Evolutionary conservation across 2,888 invertebrate species (phyloP).

Genomic region (Stenurella melanura): DNA sequence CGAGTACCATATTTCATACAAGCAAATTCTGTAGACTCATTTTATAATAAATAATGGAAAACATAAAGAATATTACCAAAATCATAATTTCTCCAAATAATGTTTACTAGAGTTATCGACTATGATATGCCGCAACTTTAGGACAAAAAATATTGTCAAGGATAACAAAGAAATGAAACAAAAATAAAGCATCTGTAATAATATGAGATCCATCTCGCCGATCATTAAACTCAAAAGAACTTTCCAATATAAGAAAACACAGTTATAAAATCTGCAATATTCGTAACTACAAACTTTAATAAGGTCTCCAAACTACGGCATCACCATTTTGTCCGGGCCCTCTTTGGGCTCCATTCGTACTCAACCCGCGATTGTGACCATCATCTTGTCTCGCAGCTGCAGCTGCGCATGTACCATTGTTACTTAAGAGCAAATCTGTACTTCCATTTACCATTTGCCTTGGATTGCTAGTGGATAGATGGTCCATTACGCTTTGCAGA

Average conservation of each 20-base stretch:
- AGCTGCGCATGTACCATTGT: slow-evolving; percentile 78
- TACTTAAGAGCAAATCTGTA: slow-evolving; percentile 75
- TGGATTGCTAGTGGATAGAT: slow-evolving; percentile 79
- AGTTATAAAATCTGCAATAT: not conserved
- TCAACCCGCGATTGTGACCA: slow-evolving; percentile 70
- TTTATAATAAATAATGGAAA: too few species aligned
- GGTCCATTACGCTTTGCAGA: slow-evolving; percentile 85
- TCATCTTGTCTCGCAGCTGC: slow-evolving; percentile 78
- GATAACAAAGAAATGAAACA: not conserved
- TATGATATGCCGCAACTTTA: not conserved
- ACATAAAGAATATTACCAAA: too few species aligned
- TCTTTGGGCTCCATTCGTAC: slow-evolving; percentile 72
- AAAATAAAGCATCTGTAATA: not conserved
- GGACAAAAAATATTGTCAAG: not conserved
- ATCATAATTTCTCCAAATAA: too few species aligned
- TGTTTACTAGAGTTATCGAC: too few species aligned
- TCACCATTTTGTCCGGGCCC: slow-evolving; percentile 80
- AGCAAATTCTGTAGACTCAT: too few species aligned
- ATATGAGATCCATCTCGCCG: not conserved
- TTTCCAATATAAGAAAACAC: not conserved
- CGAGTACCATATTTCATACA: too few species aligned
- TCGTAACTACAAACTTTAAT: slow-evolving; percentile 72
- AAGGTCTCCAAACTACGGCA: slow-evolving; percentile 85
- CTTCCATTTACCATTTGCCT: slow-evolving; percentile 73
- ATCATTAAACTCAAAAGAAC: not conserved